Evolutionary conservation across 2,797 vertebrate genomes (phyloP), one percentile per base, ranked within the genome.

Genomic region (Chelon auratus): DNA sequence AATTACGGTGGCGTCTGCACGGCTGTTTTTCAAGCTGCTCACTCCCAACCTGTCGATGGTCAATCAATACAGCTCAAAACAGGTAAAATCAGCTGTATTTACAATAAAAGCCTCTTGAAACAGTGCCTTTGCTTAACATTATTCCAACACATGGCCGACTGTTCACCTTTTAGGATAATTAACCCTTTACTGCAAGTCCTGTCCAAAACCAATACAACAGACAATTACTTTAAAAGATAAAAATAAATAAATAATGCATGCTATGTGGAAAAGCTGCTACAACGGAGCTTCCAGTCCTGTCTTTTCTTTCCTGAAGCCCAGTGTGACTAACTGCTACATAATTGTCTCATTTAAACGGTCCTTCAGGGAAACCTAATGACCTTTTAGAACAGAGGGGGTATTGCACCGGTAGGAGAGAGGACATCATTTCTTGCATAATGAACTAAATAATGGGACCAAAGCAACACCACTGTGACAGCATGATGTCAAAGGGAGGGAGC

Each of bases 1-100:
- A 87, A 90, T 92, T 88, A 89, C 68, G 75, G 56, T 45, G 57
- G 63, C 22, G 84, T 73, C 72, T 67, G 55, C 66, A 67, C 58
- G 62, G 68, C 84, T 77, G 81, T 88, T 84, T 81, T 76, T 82
- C 69, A 81, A 67, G 55, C 55, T 10, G 72, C 74, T 81, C 58
- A 64, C 72, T 71, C 55, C 17, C 53, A 20, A 30, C 47, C 72
- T 79, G 80, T 88, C 76, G 73, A 55, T 48, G 47, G 37, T 36
- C 20, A 82, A 89, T 90, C 87, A 59, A 82, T 87, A 71, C 15
- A 20, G 66, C 52, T 89, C 86, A 72, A 86, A 89, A 82, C 57
- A 56, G 74, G 50, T 33, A 71, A 63, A 26, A 59, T 59, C 12
- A 0, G 22, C 60, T 62, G 56, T 40, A 76, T 63, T 54, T 82